Evolutionary conservation across 2,888 invertebrate genomes (phyloP), one percentile per base, ranked within the genome.

Genomic region (Pristionchus fissidentatus): DNA sequence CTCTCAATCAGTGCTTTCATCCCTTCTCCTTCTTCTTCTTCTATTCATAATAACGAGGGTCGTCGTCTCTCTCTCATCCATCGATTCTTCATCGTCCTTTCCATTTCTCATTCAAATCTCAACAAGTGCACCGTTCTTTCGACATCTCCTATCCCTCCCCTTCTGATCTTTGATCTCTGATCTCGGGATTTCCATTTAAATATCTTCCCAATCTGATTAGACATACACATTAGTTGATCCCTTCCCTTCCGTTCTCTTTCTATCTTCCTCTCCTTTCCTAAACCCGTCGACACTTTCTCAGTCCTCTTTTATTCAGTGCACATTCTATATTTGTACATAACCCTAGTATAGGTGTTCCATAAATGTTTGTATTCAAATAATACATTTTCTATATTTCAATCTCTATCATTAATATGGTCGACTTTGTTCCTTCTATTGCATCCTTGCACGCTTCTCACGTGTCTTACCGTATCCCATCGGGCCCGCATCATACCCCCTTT

Each of bases 321-420:
- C 66, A 66, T 66, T 66, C 66, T 66, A 66, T 66, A 66, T 66
- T 66, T 66, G 66, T 66, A 66, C 66, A 66, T 66, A 66, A 66
- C 66, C 35, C 22, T 66, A 66, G 66, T 66, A 66, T 66, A 66
- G 66, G 29, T 66, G 66, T 66, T 66, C 66, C 8, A 66, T 66
- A 38, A n/a, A 66, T 66, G 35, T 22, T 60, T 32, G 60, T 60
- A 35, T 66, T 66, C 35, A 66, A 66, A 66, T 66, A 35, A 66
- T n/a, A n/a, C n/a, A 22, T 66, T 38, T 66, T 66, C 66, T 66
- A 66, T 38, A 66, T 66, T 66, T 66, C 38, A 38, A 66, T 66
- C 38, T 26, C 35, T 66, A n/a, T 66, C 38, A 35, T 66, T 66
- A 66, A 66, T 66, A 66, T 66, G 66, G 38, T 38, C 66, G n/a